Conservation (phyloP, 2,888 invertebrate species). For the Apodemia mormo region DNA sequence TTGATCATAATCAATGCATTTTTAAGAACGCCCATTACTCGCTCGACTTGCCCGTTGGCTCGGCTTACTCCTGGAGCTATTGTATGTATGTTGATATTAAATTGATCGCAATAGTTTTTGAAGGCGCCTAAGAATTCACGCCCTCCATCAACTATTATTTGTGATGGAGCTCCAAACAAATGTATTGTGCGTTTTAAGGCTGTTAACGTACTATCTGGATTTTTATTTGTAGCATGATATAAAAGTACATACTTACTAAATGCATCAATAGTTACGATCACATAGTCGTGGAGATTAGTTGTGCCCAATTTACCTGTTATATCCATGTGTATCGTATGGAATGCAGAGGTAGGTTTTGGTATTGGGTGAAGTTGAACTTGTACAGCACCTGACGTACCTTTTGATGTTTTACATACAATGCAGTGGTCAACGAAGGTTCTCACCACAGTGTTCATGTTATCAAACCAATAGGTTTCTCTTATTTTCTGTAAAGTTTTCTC, state of each 20-base stretch:
- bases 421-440: slow-evolving; percentile 25
- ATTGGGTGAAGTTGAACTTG: slow-evolving; percentile 37
- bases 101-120: slow-evolving; percentile 31
- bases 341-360: slow-evolving; percentile 23
- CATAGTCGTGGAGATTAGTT: slow-evolving; percentile 32
- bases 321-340: slow-evolving; percentile 32
- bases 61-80: slow-evolving; percentile 34
- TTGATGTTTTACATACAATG: slow-evolving; percentile 28
- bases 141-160: slow-evolving; percentile 35
- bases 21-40: slow-evolving; percentile 35
- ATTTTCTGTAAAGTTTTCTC: slow-evolving; percentile 39
- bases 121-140: slow-evolving; percentile 36
- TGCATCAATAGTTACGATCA: slow-evolving; percentile 37
- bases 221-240: slow-evolving; percentile 25
- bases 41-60: slow-evolving; percentile 28
- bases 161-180: slow-evolving; percentile 35
- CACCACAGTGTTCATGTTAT: slow-evolving; percentile 27
- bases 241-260: slow-evolving; percentile 27
- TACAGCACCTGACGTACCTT: slow-evolving; percentile 35
- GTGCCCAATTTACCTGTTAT: slow-evolving; percentile 37
- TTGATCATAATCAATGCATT: slow-evolving; percentile 38
- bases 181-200: slow-evolving; percentile 28
- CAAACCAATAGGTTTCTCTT: slow-evolving; percentile 33
- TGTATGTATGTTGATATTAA: slow-evolving; percentile 30
- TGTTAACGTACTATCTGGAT: slow-evolving; percentile 25